These are phyloP conservation scores for Epiblema foenella DNA, from an alignment of 2,888 invertebrate species.

Conservation along the genomic window DNA sequence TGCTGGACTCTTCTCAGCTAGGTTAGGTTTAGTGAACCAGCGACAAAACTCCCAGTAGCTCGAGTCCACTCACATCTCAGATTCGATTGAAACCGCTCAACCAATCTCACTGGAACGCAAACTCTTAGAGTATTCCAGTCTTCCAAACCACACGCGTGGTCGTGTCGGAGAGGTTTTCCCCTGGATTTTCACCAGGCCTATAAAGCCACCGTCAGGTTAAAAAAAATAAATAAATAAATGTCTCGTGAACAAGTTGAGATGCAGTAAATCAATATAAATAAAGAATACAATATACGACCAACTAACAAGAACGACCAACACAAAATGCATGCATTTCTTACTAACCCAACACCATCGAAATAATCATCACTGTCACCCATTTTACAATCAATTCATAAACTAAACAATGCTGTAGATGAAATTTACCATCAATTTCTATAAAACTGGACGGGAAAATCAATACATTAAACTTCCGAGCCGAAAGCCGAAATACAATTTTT, in stretches of 20 bases:
- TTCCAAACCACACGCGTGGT: too few relatives aligned
- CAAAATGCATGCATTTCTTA: constrained; percentile 57
- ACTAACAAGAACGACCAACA: constrained; percentile 38
- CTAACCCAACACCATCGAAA: constrained; percentile 82
- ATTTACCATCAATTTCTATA: constrained; percentile 44
- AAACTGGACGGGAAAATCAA: constrained; percentile 23
- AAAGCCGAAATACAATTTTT: constrained; percentile 11
- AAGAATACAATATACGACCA: constrained; percentile 27
- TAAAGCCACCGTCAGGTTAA: too few relatives aligned
- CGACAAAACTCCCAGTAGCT: too few relatives aligned
- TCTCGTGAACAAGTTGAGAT: background rate
- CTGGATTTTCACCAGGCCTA: too few relatives aligned
- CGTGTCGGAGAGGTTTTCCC: too few relatives aligned
- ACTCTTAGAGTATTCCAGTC: too few relatives aligned
- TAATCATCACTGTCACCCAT: constrained; percentile 79
- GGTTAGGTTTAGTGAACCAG: too few relatives aligned
- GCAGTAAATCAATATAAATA: constrained; percentile 10
- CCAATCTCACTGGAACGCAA: too few relatives aligned
- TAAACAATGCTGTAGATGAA: constrained; percentile 27
- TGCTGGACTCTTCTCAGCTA: too few relatives aligned
- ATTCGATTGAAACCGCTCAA: too few relatives aligned
- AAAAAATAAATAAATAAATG: background rate
- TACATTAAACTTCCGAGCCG: constrained; percentile 19
- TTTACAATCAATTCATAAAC: constrained; percentile 48
- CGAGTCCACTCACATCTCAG: too few relatives aligned